Evolutionary conservation across 1,140 invertebrate species (phyloP), one percentile per base, ranked within the genome.

Genomic region (Nebria ingens): DNA sequence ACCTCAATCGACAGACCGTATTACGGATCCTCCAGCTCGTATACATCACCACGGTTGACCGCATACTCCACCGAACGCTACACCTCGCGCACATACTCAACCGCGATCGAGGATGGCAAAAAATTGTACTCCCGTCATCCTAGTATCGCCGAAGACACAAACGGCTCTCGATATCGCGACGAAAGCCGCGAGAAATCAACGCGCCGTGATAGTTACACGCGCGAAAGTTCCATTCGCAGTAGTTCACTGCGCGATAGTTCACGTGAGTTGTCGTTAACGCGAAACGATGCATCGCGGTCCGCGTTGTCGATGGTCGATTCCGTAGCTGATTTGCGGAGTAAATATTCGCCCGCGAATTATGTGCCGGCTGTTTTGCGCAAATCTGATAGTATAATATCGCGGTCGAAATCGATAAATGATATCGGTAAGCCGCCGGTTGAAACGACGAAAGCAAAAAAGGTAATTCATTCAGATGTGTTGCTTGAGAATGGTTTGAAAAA

Each of bases 281-380:
- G 53, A 65, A 65, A 11, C 15, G 61, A 11, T 57, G 66, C 0
- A 64, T 60, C 50, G 57, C 64, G 19, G 40, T 57, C 51, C 60
- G 58, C 54, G 60, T 68, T 12, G 59, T 63, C 21, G 2, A 53
- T 71, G 38, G 63, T 64, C 6, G 73, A 77, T 63, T 76, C 74
- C 0, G 71, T 76, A 0, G 75, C 78, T 1, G 82, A 84, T 49
- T 62, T 83, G 2, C 77, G 78, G 60, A 78, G 76, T 54, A 81
- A 80, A 60, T 83, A 83, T 61, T 82, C 79, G 0, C 79, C 80
- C 6, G 67, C 76, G 2, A 77, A 79, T 57, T 83, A 84, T 64
- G 72, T 80, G 51, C 79, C 81, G 6, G 72, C 77, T 21, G 76
- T 78, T 2, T 72, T 77, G 53, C 67, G 78, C 53, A 69, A 77